Base-by-base conservation (phyloP, 2,888 invertebrate genomes). In the Tinea pellionella region DNA sequence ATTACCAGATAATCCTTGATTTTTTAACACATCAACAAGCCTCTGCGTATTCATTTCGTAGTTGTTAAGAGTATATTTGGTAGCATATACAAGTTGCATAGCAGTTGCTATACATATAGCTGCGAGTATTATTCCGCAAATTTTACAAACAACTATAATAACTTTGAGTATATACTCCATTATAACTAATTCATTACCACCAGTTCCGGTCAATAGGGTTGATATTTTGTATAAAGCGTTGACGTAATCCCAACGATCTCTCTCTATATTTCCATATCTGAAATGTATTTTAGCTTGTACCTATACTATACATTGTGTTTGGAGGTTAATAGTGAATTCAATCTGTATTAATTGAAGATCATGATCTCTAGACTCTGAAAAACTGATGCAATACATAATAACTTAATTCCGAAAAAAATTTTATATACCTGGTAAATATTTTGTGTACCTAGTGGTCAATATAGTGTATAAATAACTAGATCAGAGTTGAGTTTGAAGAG, bases 1-100 rank as follows among this genome's bases (percentile, higher is more conserved):
- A n/a, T 72, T 64, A 86, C 86, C 68, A 13, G 86, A 87, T 15
- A 87, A 63, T 19, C 86, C 86, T 61, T 87, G 86, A 65, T 83
- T 87, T 64, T 74, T 82, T 61, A 86, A 62, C 64, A 80, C 73
- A 65, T 81, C 80, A 61, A 84, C 78, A 0, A 87, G 72, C 61
- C 83, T 77, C 11, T 63, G 66, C 0, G 78, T 80, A 29, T 67
- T 69, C 57, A 66, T 75, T 63, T 86, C 85, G 43, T 86, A 87
- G 0, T 66, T 69, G 2, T 77, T 80, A 16, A 86, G 63, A 0
- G 83, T 79, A 51, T 79, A 78, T 64, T 83, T 81, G 0, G 72
- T 74, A 0, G 84, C 79, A 60, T 78, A 78, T 0, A 82, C 77
- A 0, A 84, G 65, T 63, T 86, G 85, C 62, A 85, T 80, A 0